Evolutionary conservation across 2,888 invertebrate genomes (phyloP), one percentile per base, ranked within the genome.

Genomic region (Synergus umbraculus): DNA sequence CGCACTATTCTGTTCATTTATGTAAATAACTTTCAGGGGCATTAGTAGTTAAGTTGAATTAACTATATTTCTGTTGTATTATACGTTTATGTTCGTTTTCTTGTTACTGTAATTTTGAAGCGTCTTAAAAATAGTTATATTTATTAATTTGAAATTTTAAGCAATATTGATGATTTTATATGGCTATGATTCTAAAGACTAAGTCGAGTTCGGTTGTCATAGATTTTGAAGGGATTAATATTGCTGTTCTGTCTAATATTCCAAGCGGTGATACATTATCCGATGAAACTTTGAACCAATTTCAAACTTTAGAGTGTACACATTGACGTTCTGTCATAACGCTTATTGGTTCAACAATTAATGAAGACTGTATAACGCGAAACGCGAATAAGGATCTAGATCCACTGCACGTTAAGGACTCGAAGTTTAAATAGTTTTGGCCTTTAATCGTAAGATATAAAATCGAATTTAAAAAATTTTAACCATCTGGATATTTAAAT

Each of bases 301-400:
- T 29, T 65, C n/a, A 65, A 43, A 66, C 43, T 29, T 66, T 43
- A 22, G 18, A 58, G 29, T 44, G n/a, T 66, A 63, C 63, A 22
- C 22, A 66, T 66, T 9, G 43, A 66, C 66, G 10, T 66, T 44
- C 43, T 44, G 66, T 43, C 44, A 66, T 9, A 44, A 44, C 41
- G 44, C 43, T 4, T 12, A 41, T 10, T 18, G 9, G n/a, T 41
- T 12, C 18, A 66, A 29, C 3, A 29, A 29, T 29, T 29, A 29
- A 29, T 29, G 29, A 29, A 29, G 3, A 29, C 29, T 29, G 29
- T 29, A 29, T n/a, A n/a, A n/a, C 29, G 29, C 29, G 29, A 29
- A 29, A 29, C 29, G 29, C 29, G 29, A 29, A 29, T 29, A 29
- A 29, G 29, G 3, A 29, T 29, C 3, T 29, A 29, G 29, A 29